Base-by-base conservation (phyloP, 2,797 vertebrate genomes). In the Sebastes kiyomatsui region DNA sequence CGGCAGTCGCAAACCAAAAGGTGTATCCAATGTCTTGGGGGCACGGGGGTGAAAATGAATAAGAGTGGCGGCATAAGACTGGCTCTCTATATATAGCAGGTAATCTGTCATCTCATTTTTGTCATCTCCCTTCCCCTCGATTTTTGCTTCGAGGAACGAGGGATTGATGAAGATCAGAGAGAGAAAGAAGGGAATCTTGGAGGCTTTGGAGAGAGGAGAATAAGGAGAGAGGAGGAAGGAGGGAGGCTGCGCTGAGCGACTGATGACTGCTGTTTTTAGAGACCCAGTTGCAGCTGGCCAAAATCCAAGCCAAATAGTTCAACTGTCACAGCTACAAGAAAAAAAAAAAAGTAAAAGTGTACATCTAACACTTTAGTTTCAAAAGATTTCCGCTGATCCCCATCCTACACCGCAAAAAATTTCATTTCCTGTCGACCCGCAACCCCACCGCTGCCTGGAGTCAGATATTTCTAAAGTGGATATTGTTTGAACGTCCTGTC, bases 1-100 rank as follows among this genome's bases (percentile, higher is more conserved):
- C 83, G 9, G 64, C 69, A 56, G 79, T 88, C 75, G 6, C 85
- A 80, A 90, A 88, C 74, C 87, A 62, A 62, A 92, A 92, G 89
- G 91, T 92, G 88, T 91, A 91, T 86, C 88, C 79, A 77, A 76
- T 93, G 87, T 91, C 88, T 90, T 77, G 72, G 81, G 88, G 92
- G 84, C 23, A 62, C 33, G 10, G 46, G 46, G 55, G 79, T 79
- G 85, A 89, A 92, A 85, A 94, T 92, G 91, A 93, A 94, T 88
- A 88, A 88, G 87, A 81, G 80, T 82, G 81, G 81, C 65, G 23
- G 83, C 80, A 75, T 32, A 84, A 90, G 79, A 87, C 84, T 49
- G 64, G 67, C 80, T 91, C 92, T 94, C 92, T 94, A 94, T 93
- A 94, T 89, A 93, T 95, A 95, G 94, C 84, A 90, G 87, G 88